Percentiles rank a stretch among this genome's conserved stretches.
Evolutionary conservation across 2,113 vertebrate species (phyloP).

Genomic region (Condylura cristata): DNA sequence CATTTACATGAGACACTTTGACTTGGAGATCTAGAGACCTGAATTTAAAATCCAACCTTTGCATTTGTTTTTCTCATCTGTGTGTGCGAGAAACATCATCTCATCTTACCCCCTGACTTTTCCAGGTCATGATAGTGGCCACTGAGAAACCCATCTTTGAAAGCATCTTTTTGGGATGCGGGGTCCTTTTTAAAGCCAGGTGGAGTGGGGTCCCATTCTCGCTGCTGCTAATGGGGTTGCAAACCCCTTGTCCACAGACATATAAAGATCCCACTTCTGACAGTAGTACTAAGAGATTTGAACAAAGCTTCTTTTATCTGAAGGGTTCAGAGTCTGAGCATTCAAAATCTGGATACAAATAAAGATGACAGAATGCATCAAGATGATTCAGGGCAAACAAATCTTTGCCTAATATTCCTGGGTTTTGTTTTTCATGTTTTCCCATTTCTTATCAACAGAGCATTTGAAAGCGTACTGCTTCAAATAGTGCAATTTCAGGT

Average conservation of each 20-base stretch:
- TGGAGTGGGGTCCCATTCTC: neutral
- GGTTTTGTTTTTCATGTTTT: neutral
- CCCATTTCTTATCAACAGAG: neutral
- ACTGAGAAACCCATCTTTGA: neutral
- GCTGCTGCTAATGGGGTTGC: neutral
- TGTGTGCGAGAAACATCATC: too few relatives aligned
- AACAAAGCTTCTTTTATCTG: neutral
- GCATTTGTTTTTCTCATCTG: neutral
- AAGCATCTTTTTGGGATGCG: neutral
- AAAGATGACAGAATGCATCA: neutral
- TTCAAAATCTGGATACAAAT: neutral
- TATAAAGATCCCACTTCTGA: neutral
- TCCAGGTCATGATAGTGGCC: neutral
- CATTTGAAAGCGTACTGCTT: conserved; percentile 13
- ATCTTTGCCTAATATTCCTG: neutral
- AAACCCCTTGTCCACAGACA: neutral
- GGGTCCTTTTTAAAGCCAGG: neutral
- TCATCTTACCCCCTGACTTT: neutral
- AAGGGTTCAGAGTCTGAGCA: neutral
- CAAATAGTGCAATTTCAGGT: conserved; percentile 22
- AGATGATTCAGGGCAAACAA: neutral
- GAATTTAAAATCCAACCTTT: neutral
- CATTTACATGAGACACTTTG: neutral
- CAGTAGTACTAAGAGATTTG: neutral
- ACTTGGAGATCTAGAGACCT: neutral